Evolutionary conservation across 2,888 invertebrate species (phyloP), one percentile per base, ranked within the genome.

Genomic region (Malachius bipustulatus): DNA sequence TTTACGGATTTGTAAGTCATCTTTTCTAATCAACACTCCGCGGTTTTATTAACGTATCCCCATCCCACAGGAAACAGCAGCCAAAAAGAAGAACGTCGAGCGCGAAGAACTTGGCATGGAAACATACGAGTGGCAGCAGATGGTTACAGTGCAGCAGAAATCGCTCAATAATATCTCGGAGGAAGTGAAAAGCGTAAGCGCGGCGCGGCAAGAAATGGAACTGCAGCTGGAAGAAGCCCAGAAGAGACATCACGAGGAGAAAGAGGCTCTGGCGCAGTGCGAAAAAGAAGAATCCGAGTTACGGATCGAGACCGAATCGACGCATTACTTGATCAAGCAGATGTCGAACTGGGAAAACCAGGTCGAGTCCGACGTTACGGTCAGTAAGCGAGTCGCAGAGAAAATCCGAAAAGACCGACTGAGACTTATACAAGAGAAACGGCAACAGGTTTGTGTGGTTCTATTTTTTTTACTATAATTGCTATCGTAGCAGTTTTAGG

Each of bases 381-480:
- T 78, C 47, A 76, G 74, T 37, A 72, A 76, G 49, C 67, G 75
- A 43, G 68, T 77, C 51, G 71, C 75, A 0, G 74, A 75, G 47
- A 79, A 79, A 59, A 71, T 73, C 50, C 62, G 65, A 28, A 61
- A 64, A 6, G 72, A 76, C 48, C 74, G 73, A 50, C 53, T 59
- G 12, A 59, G 62, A 12, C 54, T 73, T 14, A 65, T 68, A 1
- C 66, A 68, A 27, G 73, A 77, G 49, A 75, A 77, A 49, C 59
- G 71, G 12, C 59, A 70, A 41, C 61, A 73, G 61, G 75, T 36
- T 36, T 29, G 15, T 8, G 4, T 28, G 10, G n/a, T 11, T 16
- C 6, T 19, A 19, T n/a, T 19, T 19, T 19, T 19, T n/a, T 8
- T 19, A 8, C n/a, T 19, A 8, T 19, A 19, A 8, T 19, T 19